These are phyloP conservation scores for Myotis findleyi DNA, from an alignment of 2,797 vertebrate genomes.

Conservation along the genomic window DNA sequence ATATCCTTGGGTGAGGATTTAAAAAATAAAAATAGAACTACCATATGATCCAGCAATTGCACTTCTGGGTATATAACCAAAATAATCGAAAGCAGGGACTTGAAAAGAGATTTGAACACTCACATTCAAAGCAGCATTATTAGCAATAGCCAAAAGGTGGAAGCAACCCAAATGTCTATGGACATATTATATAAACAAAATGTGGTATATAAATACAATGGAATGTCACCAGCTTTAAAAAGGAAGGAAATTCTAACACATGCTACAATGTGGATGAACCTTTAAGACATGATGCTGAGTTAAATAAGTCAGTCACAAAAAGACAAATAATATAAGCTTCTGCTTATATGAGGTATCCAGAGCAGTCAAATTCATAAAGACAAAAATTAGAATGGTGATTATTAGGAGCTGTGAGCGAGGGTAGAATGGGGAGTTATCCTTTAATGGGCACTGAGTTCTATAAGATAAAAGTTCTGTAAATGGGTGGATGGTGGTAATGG, in stretches of 20 bases:
- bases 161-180: neutral
- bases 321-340: neutral
- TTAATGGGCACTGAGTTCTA: neutral
- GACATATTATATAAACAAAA: neutral
- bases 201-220: neutral
- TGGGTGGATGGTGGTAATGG: neutral
- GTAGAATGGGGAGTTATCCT: neutral
- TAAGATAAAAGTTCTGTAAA: neutral
- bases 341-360: neutral
- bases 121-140: neutral
- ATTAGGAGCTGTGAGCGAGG: neutral
- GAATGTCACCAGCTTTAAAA: neutral
- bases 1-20: too few species aligned
- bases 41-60: neutral
- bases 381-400: neutral
- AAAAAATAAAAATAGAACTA: slow-evolving; percentile 15
- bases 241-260: neutral
- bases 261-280: neutral
- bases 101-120: neutral
- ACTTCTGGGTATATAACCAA: neutral
- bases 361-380: neutral
- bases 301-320: neutral
- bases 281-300: neutral
- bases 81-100: neutral
- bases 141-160: neutral